Percentiles rank a stretch among this genome's conserved stretches.
Evolutionary conservation across 2,797 vertebrate species (phyloP).

Genomic region (Xerus rutilus): DNA sequence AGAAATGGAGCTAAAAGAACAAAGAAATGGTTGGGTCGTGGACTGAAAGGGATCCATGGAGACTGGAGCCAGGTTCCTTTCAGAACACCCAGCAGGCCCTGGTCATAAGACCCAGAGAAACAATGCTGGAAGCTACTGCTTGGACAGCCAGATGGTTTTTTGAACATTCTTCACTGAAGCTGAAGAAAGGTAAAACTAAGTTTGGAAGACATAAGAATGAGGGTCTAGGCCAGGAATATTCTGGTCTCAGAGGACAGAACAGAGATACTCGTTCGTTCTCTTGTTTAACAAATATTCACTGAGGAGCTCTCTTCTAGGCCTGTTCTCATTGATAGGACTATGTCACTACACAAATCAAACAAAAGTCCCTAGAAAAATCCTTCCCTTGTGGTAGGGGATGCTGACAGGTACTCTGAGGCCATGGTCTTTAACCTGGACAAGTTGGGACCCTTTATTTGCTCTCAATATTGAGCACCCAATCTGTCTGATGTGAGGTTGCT

Average conservation of each 20-base stretch:
- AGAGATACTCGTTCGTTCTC: background rate
- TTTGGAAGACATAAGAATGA: background rate
- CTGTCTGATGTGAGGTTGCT: background rate
- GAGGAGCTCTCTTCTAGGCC: background rate
- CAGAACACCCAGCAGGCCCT: background rate
- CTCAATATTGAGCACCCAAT: background rate
- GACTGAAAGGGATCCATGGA: background rate
- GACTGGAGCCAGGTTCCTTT: background rate
- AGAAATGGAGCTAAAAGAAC: background rate
- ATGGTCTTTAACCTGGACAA: background rate
- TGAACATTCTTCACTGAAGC: background rate
- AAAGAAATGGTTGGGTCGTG: background rate
- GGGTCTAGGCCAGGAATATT: background rate
- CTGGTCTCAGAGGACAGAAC: background rate
- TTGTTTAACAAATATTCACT: background rate
- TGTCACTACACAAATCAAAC: background rate
- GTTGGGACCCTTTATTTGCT: background rate
- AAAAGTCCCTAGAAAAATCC: background rate
- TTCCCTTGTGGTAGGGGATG: background rate
- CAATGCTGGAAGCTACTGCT: background rate
- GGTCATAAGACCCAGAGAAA: background rate
- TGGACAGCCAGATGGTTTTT: background rate
- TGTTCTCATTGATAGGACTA: background rate
- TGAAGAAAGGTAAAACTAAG: background rate
- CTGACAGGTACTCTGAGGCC: background rate